Evolutionary conservation across 2,797 vertebrate species (phyloP).

Genomic region (Cirrhinus molitorella): DNA sequence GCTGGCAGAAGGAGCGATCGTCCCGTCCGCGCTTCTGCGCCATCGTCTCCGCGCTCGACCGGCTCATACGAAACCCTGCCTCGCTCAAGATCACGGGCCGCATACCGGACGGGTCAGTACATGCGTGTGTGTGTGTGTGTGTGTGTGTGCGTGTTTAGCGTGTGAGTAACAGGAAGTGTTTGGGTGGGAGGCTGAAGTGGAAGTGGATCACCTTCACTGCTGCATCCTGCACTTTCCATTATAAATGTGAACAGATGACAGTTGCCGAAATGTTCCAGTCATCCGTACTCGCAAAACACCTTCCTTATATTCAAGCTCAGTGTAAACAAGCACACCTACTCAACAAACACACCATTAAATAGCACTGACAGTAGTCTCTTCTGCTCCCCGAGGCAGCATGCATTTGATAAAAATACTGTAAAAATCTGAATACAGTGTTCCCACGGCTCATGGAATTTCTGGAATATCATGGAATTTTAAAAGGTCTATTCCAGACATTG

Average conservation of each 20-base stretch:
- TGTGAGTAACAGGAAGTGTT: constrained; percentile 20
- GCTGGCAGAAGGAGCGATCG: constrained; percentile 95
- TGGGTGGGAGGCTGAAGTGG: background rate
- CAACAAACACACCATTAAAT: too few species aligned
- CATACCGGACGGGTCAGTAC: constrained; percentile 77
- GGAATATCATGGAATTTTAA: too few species aligned
- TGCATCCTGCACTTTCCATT: constrained; percentile 48
- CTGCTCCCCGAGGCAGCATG: too few species aligned
- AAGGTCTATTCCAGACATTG: too few species aligned
- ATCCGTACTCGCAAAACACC: background rate
- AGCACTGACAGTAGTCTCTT: too few species aligned
- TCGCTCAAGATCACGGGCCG: constrained; percentile 81
- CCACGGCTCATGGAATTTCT: too few species aligned
- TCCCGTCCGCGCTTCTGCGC: constrained; percentile 74
- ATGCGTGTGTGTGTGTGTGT: background rate
- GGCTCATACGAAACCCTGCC: constrained; percentile 88
- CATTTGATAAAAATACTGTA: too few species aligned
- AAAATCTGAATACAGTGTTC: too few species aligned
- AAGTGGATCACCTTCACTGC: constrained; percentile 43
- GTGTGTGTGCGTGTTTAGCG: background rate
- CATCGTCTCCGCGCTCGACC: constrained; percentile 85
- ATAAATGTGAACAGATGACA: background rate
- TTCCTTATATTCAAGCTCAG: background rate
- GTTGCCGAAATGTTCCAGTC: background rate
- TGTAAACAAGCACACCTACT: too few species aligned